Conservation (phyloP, 2,888 invertebrate genomes). For the Lysandra coridon region DNA sequence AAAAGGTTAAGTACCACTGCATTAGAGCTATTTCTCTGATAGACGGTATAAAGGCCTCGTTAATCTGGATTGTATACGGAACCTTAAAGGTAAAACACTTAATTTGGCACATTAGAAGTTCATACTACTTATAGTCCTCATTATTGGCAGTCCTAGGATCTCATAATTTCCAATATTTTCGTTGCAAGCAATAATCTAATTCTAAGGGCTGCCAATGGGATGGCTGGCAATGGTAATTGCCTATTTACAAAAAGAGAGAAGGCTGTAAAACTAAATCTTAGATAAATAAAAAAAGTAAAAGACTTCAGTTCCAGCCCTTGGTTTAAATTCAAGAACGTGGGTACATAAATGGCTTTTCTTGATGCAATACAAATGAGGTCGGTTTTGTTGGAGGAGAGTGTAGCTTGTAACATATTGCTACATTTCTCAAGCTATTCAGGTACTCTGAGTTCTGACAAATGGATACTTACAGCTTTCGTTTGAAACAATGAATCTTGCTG, state of each 20-base stretch:
- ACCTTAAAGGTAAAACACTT: neutral
- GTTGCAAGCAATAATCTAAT: no score
- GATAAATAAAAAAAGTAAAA: no score
- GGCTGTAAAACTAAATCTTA: no score
- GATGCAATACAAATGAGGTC: conserved; percentile 13
- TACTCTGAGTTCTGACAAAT: conserved; percentile 12
- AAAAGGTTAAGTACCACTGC: no score
- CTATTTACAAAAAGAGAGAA: no score
- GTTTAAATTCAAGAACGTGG: neutral
- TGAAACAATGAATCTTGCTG: conserved; percentile 1
- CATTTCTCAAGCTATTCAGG: conserved; percentile 15
- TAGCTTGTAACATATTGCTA: conserved; percentile 14
- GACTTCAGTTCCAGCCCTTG: neutral
- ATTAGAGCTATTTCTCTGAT: neutral
- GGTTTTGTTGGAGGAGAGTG: conserved; percentile 11
- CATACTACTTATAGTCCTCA: neutral
- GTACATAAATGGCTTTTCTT: neutral
- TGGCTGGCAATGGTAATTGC: neutral
- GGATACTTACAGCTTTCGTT: neutral
- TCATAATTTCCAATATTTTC: neutral
- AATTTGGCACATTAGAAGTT: neutral
- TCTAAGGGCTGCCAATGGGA: no score
- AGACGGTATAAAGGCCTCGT: neutral
- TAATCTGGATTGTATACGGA: neutral
- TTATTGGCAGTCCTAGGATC: neutral